Base-by-base conservation (phyloP, 2,113 vertebrate genomes). In the Anhinga anhinga region DNA sequence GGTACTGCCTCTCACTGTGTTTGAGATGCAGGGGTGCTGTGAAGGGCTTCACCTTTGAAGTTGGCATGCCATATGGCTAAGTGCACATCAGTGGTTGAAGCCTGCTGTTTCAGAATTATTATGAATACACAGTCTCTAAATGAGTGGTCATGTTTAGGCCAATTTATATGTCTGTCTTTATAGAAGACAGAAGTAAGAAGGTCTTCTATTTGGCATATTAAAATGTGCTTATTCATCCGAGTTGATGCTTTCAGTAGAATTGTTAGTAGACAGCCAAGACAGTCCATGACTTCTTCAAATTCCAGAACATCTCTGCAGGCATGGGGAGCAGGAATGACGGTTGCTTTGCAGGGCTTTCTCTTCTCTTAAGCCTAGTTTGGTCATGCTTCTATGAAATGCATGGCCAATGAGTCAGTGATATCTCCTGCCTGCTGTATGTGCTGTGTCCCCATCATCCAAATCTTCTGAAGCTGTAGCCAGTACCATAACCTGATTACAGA, bases 131-230 rank as follows among this genome's bases (percentile, higher is more conserved):
- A 69, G 61, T 42, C 78, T 77, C 26, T 44, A 50, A 89, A 52
- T 55, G 86, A 79, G 49, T 84, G 70, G 49, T 82, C 82, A 30
- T 66, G 53, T 69, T 76, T 86, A 55, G n/a, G 27, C 74, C 44
- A 91, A 96, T 97, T 90, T 78, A 47, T 89, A 34, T 86, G 47
- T 67, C 49, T 92, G 70, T 92, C 78, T 95, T 93, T 93, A 74
- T 62, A 85, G 73, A 80, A 87, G 73, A 32, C 15, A 73, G 80
- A 71, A 44, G 32, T 25, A 40, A 52, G 38, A 67, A 30, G 21
- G 22, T 73, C 38, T 86, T 90, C 22, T 82, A 0, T 72, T 82
- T 70, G 52, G 8, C 34, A 1, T 62, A 34, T 49, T 85, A 66
- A 44, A 81, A 77, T 32, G 5, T 59, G 38, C 25, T 61, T 83